phyloP scores from a whole-genome alignment of 2,888 invertebrate genomes.

The Rhaphigaster nebulosa region DNA sequence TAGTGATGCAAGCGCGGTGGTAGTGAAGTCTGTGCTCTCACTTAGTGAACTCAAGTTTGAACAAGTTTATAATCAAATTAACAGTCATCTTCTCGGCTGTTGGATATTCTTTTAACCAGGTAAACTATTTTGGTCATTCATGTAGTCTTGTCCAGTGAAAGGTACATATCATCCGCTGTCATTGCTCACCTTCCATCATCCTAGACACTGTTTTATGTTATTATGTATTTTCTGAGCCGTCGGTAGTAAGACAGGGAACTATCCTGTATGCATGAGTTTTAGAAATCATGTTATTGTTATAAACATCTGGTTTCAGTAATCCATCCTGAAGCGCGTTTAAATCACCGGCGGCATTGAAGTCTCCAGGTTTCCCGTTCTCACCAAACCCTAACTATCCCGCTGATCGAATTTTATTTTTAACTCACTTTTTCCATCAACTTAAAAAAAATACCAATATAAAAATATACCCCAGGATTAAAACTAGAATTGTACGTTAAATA shows the following conservation, averaged over 20 bases:
- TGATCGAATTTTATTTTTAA: background rate
- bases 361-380: background rate
- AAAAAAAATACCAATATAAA: background rate
- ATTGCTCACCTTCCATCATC: background rate
- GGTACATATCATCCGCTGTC: slow-evolving; percentile 4
- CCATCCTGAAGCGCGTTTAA: background rate
- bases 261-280: background rate
- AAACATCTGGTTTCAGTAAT: slow-evolving; percentile 31
- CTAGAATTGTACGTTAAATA: background rate
- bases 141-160: background rate
- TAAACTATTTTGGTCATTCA: background rate
- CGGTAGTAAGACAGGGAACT: background rate
- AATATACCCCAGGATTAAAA: background rate
- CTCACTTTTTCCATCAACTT: background rate
- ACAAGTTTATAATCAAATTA: background rate
- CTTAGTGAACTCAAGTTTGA: slow-evolving; percentile 7
- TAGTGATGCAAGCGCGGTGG: background rate
- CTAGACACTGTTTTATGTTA: background rate
- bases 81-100: slow-evolving; percentile 41
- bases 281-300: background rate
- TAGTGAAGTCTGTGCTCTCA: slow-evolving; percentile 21
- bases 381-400: background rate
- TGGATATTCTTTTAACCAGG: slow-evolving; percentile 37
- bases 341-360: slow-evolving; percentile 26
- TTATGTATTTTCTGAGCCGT: background rate